Evolutionary conservation across 1,140 invertebrate species (phyloP), one percentile per base, ranked within the genome.

Genomic region (Popillia japonica): DNA sequence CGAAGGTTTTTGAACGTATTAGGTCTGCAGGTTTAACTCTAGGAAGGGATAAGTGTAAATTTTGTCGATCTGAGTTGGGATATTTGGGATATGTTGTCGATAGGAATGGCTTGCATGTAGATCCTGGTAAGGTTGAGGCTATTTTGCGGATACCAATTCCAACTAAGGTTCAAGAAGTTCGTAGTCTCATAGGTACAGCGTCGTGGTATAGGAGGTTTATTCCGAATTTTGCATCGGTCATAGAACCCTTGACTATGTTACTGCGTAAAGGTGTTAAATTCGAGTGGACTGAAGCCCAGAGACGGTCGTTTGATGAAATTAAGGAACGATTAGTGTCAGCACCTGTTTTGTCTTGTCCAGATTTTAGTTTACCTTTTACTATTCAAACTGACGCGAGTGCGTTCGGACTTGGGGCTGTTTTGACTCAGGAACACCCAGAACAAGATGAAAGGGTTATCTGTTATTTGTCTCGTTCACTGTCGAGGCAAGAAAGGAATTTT

Each of bases 151-250:
- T 79, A 23, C 64, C 78, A 17, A 42, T 14, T 2, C 80, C 83
- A 0, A 40, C 42, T 34, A 34, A 82, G 44, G 40, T n/a, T 76
- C 0, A 74, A 22, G 76, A 77, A 40, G 55, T 84, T 11, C 44
- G 80, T 6, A 27, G 75, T 14, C 83, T 84, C 42, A 27, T 86
- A 2, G 84, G 85, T 6, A 82, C 85, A 40, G 79, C 81, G 0
- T 79, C 79, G 9, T 86, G 85, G 85, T 87, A 87, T 76, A 42
- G 82, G 0, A 76, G 83, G 23, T 88, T 88, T 78, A 84, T 87
- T 17, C 22, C 61, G 40, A 80, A 85, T 76, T 88, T 86, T 78
- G 78, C 87, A 0, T 75, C 73, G 8, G 72, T 84, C 3, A 75
- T 82, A 3, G 77, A 48, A 6, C 87, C 87, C 2, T 77, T 88